These are phyloP conservation scores for Oryzias curvinotus DNA, from an alignment of 2,113 vertebrate species.

Conservation along the genomic window DNA sequence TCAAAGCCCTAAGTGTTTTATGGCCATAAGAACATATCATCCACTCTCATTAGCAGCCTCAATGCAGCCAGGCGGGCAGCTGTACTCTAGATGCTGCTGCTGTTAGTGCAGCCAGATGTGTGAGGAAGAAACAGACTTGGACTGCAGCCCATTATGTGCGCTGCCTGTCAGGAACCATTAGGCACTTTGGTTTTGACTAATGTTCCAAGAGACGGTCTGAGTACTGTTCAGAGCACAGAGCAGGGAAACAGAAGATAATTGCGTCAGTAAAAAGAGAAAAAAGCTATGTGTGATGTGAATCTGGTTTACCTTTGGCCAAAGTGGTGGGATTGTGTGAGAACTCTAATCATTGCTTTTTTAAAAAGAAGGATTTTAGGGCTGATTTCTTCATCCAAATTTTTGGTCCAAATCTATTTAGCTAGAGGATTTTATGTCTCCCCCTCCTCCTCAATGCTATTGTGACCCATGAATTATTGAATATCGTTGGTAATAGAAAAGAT, in stretches of 20 bases:
- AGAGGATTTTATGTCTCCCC: slow-evolving; percentile 62
- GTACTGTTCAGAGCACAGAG: slow-evolving; percentile 77
- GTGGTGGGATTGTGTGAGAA: slow-evolving; percentile 9
- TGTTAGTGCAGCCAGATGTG: slow-evolving; percentile 70
- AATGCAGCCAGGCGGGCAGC: slow-evolving; percentile 58
- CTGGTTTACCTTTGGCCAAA: slow-evolving; percentile 28
- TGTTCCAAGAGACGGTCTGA: slow-evolving; percentile 88
- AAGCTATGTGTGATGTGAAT: slow-evolving; percentile 60
- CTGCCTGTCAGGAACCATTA: slow-evolving; percentile 90
- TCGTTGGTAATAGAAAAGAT: slow-evolving; percentile 79
- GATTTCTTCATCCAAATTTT: slow-evolving; percentile 67
- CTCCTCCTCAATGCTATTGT: slow-evolving; percentile 64
- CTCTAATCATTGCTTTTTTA: slow-evolving; percentile 5
- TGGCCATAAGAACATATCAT: slow-evolving; percentile 57
- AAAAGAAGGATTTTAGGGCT: slow-evolving; percentile 42
- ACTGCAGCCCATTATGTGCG: slow-evolving; percentile 76
- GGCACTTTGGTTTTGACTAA: slow-evolving; percentile 85
- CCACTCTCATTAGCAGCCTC: slow-evolving; percentile 39
- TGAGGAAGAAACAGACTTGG: slow-evolving; percentile 70
- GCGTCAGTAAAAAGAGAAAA: slow-evolving; percentile 78
- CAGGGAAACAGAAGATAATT: slow-evolving; percentile 73
- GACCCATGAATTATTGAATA: slow-evolving; percentile 80
- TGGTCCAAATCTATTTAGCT: slow-evolving; percentile 45
- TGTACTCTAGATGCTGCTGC: slow-evolving; percentile 50
- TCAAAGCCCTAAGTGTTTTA: slow-evolving; percentile 76